Conservation (phyloP, 2,113 vertebrate species). For the Cephalopterus ornatus region DNA sequence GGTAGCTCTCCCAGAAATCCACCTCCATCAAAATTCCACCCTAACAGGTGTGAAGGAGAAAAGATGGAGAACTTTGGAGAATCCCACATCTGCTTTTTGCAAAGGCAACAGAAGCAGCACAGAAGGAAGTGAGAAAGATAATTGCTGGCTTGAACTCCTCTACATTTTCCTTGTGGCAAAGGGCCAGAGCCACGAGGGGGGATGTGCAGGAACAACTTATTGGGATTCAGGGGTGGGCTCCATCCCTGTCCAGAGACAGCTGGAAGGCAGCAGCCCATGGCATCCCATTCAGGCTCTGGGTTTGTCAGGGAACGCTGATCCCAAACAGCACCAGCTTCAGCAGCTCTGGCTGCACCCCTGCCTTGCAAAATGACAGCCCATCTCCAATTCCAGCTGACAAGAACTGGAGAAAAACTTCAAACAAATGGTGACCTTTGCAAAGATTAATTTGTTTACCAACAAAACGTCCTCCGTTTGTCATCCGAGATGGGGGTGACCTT, state of each 20-base stretch:
- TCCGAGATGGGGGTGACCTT: conserved; percentile 88
- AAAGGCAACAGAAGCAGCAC: conserved; percentile 77
- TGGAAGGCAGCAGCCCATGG: conserved; percentile 96
- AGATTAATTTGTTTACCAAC: conserved; percentile 97
- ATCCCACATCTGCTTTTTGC: conserved; percentile 73
- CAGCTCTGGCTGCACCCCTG: conserved; percentile 77
- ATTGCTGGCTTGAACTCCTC: conserved; percentile 79
- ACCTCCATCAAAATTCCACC: conserved; percentile 45
- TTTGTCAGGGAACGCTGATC: conserved; percentile 87
- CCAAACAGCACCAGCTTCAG: conserved; percentile 77
- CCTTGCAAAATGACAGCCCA: conserved; percentile 84
- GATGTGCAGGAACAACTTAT: conserved; percentile 84
- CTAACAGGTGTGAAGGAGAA: conserved; percentile 67
- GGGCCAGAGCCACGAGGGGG: conserved; percentile 87
- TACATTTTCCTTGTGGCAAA: conserved; percentile 81
- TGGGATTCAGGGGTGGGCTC: conserved; percentile 92
- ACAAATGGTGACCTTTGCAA: conserved; percentile 95
- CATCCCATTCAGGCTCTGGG: conserved; percentile 89
- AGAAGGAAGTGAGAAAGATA: conserved; percentile 77
- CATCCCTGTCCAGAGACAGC: conserved; percentile 91
- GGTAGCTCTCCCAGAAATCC: not conserved
- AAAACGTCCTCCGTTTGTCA: conserved; percentile 83
- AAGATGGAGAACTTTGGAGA: conserved; percentile 60
- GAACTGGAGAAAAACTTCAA: conserved; percentile 84
- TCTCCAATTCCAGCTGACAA: conserved; percentile 84